Base-by-base conservation (phyloP, 64 coral and sea anemone species). In the Dendronephthya gigantea region DNA sequence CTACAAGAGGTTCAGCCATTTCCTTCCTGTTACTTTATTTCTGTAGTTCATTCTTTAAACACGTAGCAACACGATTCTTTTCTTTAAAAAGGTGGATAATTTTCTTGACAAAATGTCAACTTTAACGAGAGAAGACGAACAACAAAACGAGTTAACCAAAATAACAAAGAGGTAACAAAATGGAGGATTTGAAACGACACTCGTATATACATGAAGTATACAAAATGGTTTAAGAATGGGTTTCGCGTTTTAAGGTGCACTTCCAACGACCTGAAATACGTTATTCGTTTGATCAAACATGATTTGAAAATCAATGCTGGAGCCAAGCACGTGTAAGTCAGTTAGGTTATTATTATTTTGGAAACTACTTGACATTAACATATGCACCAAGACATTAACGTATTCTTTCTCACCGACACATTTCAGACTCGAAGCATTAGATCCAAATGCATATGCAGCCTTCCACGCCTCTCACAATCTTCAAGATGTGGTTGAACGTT, bases 221-320 rank as follows among this genome's bases (percentile, higher is more conserved):
- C n/a, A n/a, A n/a, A n/a, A n/a, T n/a, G n/a, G n/a, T n/a, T 50
- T 16, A 14, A 47, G 10, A 43, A 1, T 68, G 2, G 16, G 27
- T 50, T 65, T 82, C 15, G 32, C 49, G 25, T 27, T 58, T 84
- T 15, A 34, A 94, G 91, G 15, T 98, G 95, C 85, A 91, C 95
- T 39, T 62, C 83, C 30, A 93, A 92, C 87, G 95, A 98, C 68
- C 84, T 98, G 35, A 98, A 91, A 85, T 98, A 90, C 82, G 81
- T 98, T 23, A 85, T 98, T 82, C 89, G 95, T 48, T 82, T 93
- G 29, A 93, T 98, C 50, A 98, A 98, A 59, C 95, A 98, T 86
- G 95, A 98, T 48, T 89, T 98, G 0, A 90, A 92, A 85, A 98
- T 98, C 86, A 98, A 93, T 83, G 91, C 92, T 48, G 95, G 95